Evolutionary conservation across 2,888 invertebrate genomes (phyloP), one percentile per base, ranked within the genome.

Genomic region (Polymixis lichenea): DNA sequence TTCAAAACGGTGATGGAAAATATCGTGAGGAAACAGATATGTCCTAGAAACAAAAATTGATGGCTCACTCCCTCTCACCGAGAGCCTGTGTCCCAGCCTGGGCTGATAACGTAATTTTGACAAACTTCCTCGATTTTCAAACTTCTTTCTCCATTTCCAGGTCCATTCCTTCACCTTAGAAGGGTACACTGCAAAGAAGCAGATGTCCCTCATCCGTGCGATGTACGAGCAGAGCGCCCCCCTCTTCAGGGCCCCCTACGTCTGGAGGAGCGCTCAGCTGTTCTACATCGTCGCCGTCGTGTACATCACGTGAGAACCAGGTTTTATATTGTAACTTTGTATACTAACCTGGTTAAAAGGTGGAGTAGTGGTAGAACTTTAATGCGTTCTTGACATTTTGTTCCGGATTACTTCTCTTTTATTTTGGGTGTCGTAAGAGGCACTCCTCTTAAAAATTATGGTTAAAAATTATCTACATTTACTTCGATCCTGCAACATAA

Each of bases 251-350:
- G 89, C 91, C 0, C 96, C 96, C 0, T 90, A 94, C 77, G 80
- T 95, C 5, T 90, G 90, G 90, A 91, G 93, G 53, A 96, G 95
- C 0, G 73, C 94, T 0, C 95, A 95, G 83, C 89, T 96, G 8
- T 96, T 94, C 88, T 96, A 94, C 86, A 95, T 96, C 25, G 94
- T 96, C 3, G 91, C 90, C 11, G 93, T 96, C n/a, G 95, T 95
- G 70, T 96, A 95, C 89, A 93, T 96, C 87, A 96, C 95, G 96
- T 96, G 87, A 95, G 95, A 82, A 82, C 86, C 89, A 90, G 90
- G 88, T 92, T 92, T 92, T 87, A 89, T 89, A 64, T 70, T 77
- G 61, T 83, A 83, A 80, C 68, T 83, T 80, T 85, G 78, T 76
- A 75, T 76, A 73, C 64, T 72, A 72, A 74, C 56, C 15, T 73